A percentile compares a stretch with the other conserved stretches of the same genome.
These are phyloP conservation scores for Chymomyza costata DNA, from an alignment of 1,140 invertebrate genomes.

Conservation along the genomic window DNA sequence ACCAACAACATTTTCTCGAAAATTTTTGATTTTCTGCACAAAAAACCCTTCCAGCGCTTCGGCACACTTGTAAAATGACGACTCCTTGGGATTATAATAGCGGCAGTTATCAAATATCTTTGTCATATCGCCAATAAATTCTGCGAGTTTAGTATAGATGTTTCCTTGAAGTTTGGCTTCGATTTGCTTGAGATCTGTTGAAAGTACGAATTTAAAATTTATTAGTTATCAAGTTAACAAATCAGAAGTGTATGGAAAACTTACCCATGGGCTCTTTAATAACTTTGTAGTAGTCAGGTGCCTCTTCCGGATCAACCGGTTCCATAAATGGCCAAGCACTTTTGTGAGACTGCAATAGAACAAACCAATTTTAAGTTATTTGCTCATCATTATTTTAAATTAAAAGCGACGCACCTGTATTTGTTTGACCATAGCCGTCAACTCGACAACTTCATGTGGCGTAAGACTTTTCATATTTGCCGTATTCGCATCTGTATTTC, in stretches of 20 bases:
- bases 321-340: constrained; percentile 98
- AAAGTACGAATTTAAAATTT: constrained; percentile 49
- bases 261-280: constrained; percentile 99
- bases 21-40: constrained; percentile 91
- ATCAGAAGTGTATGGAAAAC: too few relatives aligned
- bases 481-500: constrained; percentile 90
- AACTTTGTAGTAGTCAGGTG: constrained; percentile 97
- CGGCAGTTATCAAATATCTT: constrained; percentile 99
- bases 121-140: constrained; percentile 97
- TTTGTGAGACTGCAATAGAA: constrained; percentile 83
- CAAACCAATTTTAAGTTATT: not conserved
- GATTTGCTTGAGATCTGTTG: constrained; percentile 95
- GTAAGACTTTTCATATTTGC: constrained; percentile 92
- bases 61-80: constrained; percentile 96
- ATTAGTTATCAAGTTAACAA: constrained; percentile 37
- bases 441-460: constrained; percentile 87
- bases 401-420: constrained; percentile 90
- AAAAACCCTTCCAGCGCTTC: constrained; percentile 96
- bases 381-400: not conserved
- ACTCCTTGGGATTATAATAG: constrained; percentile 96
- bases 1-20: constrained; percentile 82
- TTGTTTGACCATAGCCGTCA: constrained; percentile 91
- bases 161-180: constrained; percentile 90
- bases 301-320: constrained; percentile 95
- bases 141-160: constrained; percentile 90